These are phyloP conservation scores for Dione vanillae DNA, from an alignment of 2,888 invertebrate genomes.

Conservation along the genomic window DNA sequence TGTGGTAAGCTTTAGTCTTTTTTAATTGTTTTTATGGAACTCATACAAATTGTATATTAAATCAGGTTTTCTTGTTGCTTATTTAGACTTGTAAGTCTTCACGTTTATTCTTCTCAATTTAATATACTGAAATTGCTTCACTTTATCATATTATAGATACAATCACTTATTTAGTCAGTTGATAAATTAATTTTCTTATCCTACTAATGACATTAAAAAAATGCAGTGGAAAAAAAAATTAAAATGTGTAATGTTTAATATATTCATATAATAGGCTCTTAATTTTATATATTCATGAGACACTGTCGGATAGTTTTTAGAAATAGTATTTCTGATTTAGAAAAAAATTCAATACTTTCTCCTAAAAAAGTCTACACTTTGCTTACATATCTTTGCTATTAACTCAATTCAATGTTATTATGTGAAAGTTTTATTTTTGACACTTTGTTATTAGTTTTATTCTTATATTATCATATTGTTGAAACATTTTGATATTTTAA, in stretches of 20 bases:
- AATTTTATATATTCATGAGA: constrained; percentile 17
- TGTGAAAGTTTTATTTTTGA: constrained; percentile 71
- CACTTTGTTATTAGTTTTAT: constrained; percentile 76
- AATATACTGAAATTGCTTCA: constrained; percentile 61
- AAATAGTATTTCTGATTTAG: constrained; percentile 5
- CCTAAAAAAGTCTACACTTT: constrained; percentile 13
- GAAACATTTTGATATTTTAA: constrained; percentile 81
- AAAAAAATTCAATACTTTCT: too few relatives aligned
- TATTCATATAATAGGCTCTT: constrained; percentile 16
- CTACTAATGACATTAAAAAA: constrained; percentile 6
- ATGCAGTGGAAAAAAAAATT: not conserved
- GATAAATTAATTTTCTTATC: constrained; percentile 51
- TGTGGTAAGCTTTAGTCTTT: constrained; percentile 69
- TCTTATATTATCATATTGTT: constrained; percentile 66
- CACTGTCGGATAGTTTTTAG: constrained; percentile 11
- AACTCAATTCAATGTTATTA: constrained; percentile 62
- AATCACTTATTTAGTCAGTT: constrained; percentile 56
- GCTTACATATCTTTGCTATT: constrained; percentile 39
- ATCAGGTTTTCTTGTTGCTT: constrained; percentile 59
- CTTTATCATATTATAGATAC: constrained; percentile 61
- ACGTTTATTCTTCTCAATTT: constrained; percentile 60
- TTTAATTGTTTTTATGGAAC: constrained; percentile 63
- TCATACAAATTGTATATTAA: constrained; percentile 50
- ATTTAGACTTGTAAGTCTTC: constrained; percentile 57
- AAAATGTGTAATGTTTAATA: constrained; percentile 18